phyloP scores from a whole-genome alignment of 2,888 invertebrate genomes.

The Caenorhabditis afra region DNA sequence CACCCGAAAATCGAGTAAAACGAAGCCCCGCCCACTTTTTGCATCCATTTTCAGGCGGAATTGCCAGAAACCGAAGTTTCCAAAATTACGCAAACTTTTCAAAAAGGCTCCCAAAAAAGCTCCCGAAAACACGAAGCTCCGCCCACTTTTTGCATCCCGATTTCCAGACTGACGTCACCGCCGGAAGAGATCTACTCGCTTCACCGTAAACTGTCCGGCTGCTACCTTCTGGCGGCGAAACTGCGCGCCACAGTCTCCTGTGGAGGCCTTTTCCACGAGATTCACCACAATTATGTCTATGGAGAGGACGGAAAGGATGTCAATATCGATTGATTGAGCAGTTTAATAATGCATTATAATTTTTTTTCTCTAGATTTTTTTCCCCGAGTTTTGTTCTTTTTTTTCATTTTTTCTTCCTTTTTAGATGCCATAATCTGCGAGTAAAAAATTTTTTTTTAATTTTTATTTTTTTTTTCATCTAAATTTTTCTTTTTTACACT shows the following conservation, averaged over 20 bases:
- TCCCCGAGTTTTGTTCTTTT: conserved; percentile 6
- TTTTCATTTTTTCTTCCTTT: conserved; percentile 13
- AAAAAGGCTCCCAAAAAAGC: too few species aligned
- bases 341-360: too few species aligned
- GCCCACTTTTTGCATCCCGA: too few species aligned
- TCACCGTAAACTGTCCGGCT: conserved; percentile 94
- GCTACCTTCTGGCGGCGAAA: conserved; percentile 78
- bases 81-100: too few species aligned
- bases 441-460: too few species aligned
- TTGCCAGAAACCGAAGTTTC: too few species aligned
- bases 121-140: too few species aligned
- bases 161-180: conserved; percentile 90
- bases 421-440: too few species aligned
- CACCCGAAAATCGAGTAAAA: too few species aligned
- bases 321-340: conserved; percentile 70
- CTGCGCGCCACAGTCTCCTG: conserved; percentile 78
- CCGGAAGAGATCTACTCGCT: conserved; percentile 98
- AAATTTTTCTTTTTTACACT: background rate
- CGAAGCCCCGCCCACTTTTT: too few species aligned
- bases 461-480: background rate
- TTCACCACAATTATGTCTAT: conserved; percentile 72
- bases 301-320: conserved; percentile 72
- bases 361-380: conserved; percentile 2
- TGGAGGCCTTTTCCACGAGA: conserved; percentile 76
- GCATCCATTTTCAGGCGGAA: too few species aligned